Evolutionary conservation across 2,888 invertebrate species (phyloP).

Genomic region (Rhorus exstirpatorius): DNA sequence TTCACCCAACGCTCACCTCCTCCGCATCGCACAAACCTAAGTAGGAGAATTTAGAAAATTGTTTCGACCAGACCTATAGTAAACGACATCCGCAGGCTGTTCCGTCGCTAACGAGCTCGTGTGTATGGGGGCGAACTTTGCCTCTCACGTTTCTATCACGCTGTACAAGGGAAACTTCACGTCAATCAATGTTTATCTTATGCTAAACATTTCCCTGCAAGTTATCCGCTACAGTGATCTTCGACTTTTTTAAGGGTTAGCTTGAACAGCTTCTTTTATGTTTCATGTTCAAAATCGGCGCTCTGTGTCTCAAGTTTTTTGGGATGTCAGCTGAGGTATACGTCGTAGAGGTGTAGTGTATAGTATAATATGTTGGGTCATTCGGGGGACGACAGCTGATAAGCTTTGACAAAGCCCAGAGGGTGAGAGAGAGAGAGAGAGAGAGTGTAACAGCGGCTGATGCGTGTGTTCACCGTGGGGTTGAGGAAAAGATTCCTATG

Average conservation of each 20-base stretch:
- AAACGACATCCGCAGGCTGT: constrained; percentile 19
- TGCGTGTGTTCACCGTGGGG: constrained; percentile 59
- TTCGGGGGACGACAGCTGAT: constrained; percentile 66
- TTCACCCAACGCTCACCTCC: neutral
- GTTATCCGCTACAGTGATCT: constrained; percentile 9
- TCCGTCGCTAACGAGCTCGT: constrained; percentile 60
- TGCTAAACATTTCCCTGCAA: constrained; percentile 59
- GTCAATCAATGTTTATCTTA: constrained; percentile 70
- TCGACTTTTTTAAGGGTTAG: neutral
- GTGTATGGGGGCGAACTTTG: neutral
- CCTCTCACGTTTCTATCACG: constrained; percentile 14
- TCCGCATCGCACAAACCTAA: constrained; percentile 1
- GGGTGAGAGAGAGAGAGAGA: neutral
- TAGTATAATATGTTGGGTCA: constrained; percentile 36
- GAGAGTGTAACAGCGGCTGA: constrained; percentile 4
- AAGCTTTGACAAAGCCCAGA: constrained; percentile 59
- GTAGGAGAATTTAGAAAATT: constrained; percentile 56
- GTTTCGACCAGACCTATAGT: constrained; percentile 47
- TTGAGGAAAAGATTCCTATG: constrained; percentile 55
- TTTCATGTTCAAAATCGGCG: neutral
- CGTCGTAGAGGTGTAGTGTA: neutral
- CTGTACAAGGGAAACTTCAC: constrained; percentile 35
- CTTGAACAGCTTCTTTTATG: constrained; percentile 37
- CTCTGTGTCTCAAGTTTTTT: constrained; percentile 1
- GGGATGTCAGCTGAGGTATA: neutral